Percentiles rank a stretch among this genome's conserved stretches.
These are phyloP conservation scores for Eleutherodactylus coqui DNA, from an alignment of 2,797 vertebrate genomes.

Conservation along the genomic window DNA sequence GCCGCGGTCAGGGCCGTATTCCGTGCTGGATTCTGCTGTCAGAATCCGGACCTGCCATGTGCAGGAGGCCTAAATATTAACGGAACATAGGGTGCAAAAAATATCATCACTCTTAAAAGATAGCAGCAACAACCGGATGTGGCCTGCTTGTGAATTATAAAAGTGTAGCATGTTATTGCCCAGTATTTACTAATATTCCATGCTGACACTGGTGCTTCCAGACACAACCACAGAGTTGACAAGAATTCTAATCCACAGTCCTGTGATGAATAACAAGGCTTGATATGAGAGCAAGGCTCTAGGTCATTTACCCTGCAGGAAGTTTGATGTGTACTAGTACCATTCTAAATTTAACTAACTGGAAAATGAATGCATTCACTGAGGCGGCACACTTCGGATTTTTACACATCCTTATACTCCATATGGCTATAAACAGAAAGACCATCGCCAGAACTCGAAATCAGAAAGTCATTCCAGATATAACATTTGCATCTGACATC, in stretches of 20 bases:
- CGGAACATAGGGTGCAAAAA: too few species aligned
- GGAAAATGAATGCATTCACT: constrained; percentile 33
- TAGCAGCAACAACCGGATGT: not conserved
- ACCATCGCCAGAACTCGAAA: not conserved
- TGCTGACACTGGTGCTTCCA: not conserved
- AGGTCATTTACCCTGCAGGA: not conserved
- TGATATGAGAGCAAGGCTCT: not conserved
- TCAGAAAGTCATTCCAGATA: not conserved
- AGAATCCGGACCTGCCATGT: too few species aligned
- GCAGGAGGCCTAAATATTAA: too few species aligned
- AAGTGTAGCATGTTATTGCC: not conserved
- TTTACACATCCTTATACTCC: constrained; percentile 4
- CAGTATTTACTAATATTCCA: not conserved
- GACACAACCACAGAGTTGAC: not conserved
- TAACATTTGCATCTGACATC: constrained; percentile 22
- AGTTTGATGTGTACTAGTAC: not conserved
- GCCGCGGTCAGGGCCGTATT: too few species aligned
- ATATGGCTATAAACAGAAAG: constrained; percentile 22
- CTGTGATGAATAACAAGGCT: not conserved
- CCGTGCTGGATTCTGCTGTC: too few species aligned
- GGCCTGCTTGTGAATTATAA: not conserved
- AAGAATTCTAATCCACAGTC: not conserved
- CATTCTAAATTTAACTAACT: constrained; percentile 26
- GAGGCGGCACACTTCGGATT: constrained; percentile 20
- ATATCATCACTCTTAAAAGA: too few species aligned